Percentiles rank a stretch among this genome's conserved stretches.
phyloP scores from a whole-genome alignment of 2,113 vertebrate species.

The Henicopernis longicauda region DNA sequence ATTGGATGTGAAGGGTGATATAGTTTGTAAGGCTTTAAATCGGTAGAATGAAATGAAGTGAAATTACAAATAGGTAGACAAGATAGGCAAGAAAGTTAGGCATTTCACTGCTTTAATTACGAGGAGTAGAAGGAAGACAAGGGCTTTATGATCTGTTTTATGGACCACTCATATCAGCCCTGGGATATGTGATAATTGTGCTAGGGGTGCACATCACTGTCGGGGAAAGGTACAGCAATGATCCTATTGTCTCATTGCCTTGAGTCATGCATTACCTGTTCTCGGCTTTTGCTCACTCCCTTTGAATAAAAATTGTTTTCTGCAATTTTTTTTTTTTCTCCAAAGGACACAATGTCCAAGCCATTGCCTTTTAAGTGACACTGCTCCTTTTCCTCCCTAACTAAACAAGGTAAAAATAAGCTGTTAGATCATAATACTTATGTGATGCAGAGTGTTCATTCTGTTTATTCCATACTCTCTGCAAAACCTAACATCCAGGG shows the following conservation, averaged over 20 bases:
- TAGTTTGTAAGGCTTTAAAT: not conserved
- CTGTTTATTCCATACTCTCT: not conserved
- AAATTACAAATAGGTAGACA: not conserved
- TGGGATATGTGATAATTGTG: not conserved
- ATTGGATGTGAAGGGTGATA: not conserved
- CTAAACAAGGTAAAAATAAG: not conserved
- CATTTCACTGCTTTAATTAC: not conserved
- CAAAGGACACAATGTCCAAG: not conserved
- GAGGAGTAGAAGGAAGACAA: not conserved
- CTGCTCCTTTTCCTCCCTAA: not conserved
- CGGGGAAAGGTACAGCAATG: not conserved
- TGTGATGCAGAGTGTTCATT: not conserved
- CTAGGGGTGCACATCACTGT: not conserved
- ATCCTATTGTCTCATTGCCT: rapidly evolving
- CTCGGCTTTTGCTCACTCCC: not conserved
- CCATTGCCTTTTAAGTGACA: not conserved
- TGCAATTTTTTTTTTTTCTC: not conserved
- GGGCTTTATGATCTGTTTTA: not conserved
- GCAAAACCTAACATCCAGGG: not conserved
- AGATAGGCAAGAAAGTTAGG: not conserved
- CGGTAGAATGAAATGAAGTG: not conserved
- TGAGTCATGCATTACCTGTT: not conserved
- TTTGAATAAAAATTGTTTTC: not conserved
- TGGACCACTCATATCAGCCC: not conserved
- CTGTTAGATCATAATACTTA: not conserved